phyloP scores from a whole-genome alignment of 37 sponge, comb jelly and placozoan genomes.

The Spongilla lacustris region DNA sequence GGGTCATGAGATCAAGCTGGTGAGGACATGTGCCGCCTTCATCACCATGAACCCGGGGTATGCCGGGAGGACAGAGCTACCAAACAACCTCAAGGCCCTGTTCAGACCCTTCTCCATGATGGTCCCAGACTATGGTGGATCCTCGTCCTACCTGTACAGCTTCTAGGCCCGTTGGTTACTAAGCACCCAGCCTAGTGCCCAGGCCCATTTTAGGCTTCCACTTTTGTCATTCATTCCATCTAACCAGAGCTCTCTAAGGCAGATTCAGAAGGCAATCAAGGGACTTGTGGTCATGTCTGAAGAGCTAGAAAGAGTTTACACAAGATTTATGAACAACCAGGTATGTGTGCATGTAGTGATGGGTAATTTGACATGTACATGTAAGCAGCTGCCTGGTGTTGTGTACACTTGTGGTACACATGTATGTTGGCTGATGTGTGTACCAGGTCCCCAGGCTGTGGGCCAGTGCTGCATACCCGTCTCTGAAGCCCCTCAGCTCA shows the following conservation, averaged over 20 bases:
- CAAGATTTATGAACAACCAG: conserved; percentile 88
- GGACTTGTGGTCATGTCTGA: conserved; percentile 99
- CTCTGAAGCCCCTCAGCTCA: conserved; percentile 94
- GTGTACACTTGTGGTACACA: too few species aligned
- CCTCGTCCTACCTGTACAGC: too few species aligned
- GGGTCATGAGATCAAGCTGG: conserved; percentile 95
- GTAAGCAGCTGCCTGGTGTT: too few species aligned
- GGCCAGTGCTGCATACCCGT: conserved; percentile 97
- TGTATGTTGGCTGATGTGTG: background rate
- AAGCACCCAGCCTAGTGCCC: too few species aligned
- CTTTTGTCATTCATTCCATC: too few species aligned
- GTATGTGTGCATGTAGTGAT: conserved; percentile 4
- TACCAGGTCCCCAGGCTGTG: conserved; percentile 92
- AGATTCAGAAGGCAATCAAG: conserved; percentile 98
- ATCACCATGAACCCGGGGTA: conserved; percentile 99
- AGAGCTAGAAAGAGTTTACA: conserved; percentile 91
- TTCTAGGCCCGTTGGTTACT: too few species aligned
- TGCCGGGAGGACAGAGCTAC: conserved; percentile 97
- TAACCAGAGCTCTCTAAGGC: conserved; percentile 52
- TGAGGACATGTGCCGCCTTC: conserved; percentile 91
- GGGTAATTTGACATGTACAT: too few species aligned
- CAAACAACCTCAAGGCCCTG: too few species aligned
- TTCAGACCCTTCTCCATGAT: conserved; percentile 99
- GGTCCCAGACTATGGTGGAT: conserved; percentile 97
- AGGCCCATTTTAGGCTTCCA: too few species aligned